Conservation (phyloP, 1,140 invertebrate genomes). For the Adelges cooleyi region DNA sequence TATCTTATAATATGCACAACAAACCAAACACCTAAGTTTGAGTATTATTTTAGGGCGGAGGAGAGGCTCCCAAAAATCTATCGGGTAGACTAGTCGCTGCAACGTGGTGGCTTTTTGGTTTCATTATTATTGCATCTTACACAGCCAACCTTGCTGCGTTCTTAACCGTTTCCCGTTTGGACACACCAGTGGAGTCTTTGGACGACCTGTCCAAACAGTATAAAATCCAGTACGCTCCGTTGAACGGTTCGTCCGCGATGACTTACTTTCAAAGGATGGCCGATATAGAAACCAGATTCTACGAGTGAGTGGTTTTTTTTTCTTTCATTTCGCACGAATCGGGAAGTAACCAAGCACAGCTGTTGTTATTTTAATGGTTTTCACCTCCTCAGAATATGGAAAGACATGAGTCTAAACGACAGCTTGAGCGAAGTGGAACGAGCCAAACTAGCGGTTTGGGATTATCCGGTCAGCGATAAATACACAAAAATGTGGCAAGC, state of each 20-base stretch:
- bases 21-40: no score
- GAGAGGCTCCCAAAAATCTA: constrained; percentile 90
- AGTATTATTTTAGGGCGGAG: constrained; percentile 53
- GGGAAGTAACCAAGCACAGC: no score
- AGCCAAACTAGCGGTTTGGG: constrained; percentile 92
- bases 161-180: constrained; percentile 80
- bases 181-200: constrained; percentile 81
- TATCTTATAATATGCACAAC: no score
- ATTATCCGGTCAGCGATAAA: constrained; percentile 95
- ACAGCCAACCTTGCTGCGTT: constrained; percentile 94
- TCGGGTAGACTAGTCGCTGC: constrained; percentile 85
- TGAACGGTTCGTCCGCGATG: constrained; percentile 72
- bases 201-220: constrained; percentile 91
- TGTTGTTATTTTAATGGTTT: no score
- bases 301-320: constrained; percentile 88
- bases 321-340: no score
- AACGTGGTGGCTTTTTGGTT: constrained; percentile 96
- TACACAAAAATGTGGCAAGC: constrained; percentile 98
- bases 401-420: constrained; percentile 92
- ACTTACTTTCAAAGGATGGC: constrained; percentile 94
- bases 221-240: constrained; percentile 86
- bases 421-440: constrained; percentile 75
- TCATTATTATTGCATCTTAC: constrained; percentile 97
- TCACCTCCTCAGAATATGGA: constrained; percentile 71
- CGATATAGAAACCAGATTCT: constrained; percentile 86